These are phyloP conservation scores for Takifugu ocellatus DNA, from an alignment of 2,797 vertebrate species.

Conservation along the genomic window DNA sequence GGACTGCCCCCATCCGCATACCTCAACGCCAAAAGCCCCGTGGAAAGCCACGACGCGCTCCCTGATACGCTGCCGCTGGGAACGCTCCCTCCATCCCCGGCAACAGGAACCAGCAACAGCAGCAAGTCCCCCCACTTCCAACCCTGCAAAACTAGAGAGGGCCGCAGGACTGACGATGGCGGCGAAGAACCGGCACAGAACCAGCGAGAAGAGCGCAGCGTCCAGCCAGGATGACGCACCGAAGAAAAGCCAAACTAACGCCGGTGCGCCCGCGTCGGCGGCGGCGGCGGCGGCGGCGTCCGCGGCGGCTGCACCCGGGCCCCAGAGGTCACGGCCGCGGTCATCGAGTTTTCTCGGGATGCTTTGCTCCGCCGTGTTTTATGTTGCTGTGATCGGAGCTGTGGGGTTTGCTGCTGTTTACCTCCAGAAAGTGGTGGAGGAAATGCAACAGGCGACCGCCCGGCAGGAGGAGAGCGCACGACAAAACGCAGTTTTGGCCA, in stretches of 20 bases:
- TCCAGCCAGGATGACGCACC: constrained; percentile 56
- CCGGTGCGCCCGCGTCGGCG: constrained; percentile 35
- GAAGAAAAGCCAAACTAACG: constrained; percentile 61
- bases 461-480: constrained; percentile 53
- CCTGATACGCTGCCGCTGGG: constrained; percentile 66
- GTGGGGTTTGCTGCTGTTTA: constrained; percentile 68
- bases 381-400: constrained; percentile 57
- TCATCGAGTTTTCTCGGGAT: constrained; percentile 50
- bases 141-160: background rate
- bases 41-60: constrained; percentile 73
- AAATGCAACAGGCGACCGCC: constrained; percentile 50
- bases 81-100: constrained; percentile 51
- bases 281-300: constrained; percentile 17
- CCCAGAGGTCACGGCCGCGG: constrained; percentile 22
- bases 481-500: constrained; percentile 43
- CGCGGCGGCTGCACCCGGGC: constrained; percentile 3
- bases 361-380: constrained; percentile 51
- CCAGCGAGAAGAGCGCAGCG: constrained; percentile 56
- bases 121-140: background rate
- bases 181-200: constrained; percentile 70
- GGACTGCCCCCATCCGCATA: constrained; percentile 72
- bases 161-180: constrained; percentile 52
- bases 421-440: constrained; percentile 68
- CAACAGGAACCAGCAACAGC: constrained; percentile 36
- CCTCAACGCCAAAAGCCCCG: constrained; percentile 41